These are phyloP conservation scores for Cryptosula pallasiana DNA, from an alignment of 2,888 invertebrate genomes.

Conservation along the genomic window DNA sequence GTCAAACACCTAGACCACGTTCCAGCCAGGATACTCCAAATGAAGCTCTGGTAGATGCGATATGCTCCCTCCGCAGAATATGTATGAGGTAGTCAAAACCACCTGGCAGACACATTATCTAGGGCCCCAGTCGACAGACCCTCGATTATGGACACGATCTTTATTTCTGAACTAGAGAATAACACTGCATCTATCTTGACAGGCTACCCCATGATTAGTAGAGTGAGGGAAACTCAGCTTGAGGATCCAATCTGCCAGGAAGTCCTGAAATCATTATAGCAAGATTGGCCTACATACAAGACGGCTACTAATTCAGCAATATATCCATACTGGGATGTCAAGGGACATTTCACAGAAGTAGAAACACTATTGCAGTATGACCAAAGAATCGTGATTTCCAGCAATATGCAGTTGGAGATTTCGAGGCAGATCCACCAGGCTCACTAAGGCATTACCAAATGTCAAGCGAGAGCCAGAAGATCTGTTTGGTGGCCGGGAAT, in stretches of 20 bases:
- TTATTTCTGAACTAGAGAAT: background rate
- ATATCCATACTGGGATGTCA: background rate
- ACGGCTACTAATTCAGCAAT: background rate
- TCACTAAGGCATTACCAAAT: too few relatives aligned
- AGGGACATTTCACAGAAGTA: background rate
- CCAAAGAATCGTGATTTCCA: background rate
- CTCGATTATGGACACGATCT: background rate
- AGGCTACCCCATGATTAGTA: background rate
- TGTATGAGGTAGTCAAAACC: background rate
- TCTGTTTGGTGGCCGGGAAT: background rate
- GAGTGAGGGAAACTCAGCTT: background rate
- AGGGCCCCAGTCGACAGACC: background rate
- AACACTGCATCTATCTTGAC: background rate
- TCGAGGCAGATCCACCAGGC: background rate
- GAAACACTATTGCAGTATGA: background rate
- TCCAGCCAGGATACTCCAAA: background rate
- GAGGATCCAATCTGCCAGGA: background rate
- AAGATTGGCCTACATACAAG: background rate
- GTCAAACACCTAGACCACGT: background rate
- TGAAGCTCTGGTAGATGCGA: background rate
- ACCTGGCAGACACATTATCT: background rate
- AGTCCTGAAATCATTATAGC: background rate
- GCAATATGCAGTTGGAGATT: background rate
- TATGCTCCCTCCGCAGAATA: background rate
- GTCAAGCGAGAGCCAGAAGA: background rate